These are phyloP conservation scores for Pomacea maculata DNA, from an alignment of 1,140 invertebrate genomes.

Conservation along the genomic window DNA sequence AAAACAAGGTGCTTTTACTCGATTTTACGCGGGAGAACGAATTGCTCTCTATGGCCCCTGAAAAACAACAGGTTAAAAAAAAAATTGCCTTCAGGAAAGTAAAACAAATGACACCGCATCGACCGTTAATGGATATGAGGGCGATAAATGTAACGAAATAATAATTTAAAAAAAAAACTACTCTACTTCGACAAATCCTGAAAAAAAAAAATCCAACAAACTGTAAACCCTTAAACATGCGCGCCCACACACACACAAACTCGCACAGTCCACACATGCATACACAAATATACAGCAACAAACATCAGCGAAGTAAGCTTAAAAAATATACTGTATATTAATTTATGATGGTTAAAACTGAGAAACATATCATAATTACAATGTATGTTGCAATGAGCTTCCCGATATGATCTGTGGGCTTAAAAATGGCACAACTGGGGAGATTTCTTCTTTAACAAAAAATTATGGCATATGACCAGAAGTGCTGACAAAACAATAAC, in stretches of 20 bases:
- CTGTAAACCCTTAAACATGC: not conserved
- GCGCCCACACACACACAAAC: not conserved
- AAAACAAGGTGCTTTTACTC: too few relatives aligned
- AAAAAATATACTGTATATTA: not conserved
- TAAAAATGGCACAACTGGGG: not conserved
- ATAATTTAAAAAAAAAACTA: too few relatives aligned
- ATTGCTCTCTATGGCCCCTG: too few relatives aligned
- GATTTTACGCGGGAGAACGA: too few relatives aligned
- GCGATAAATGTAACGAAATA: too few relatives aligned
- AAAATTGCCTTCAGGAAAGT: too few relatives aligned
- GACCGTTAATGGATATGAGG: too few relatives aligned
- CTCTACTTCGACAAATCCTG: too few relatives aligned
- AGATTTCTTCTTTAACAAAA: not conserved
- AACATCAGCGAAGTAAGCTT: not conserved
- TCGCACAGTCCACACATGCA: not conserved
- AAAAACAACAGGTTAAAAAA: too few relatives aligned
- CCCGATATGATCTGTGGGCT: not conserved
- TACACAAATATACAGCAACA: not conserved
- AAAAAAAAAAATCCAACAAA: not conserved
- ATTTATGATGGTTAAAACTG: not conserved
- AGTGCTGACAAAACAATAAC: not conserved
- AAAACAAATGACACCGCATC: too few relatives aligned
- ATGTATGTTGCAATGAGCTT: not conserved
- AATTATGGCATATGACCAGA: not conserved
- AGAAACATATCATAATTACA: not conserved